A percentile compares a stretch with the other conserved stretches of the same genome.
These are phyloP conservation scores for Atethmia centrago DNA, from an alignment of 2,888 invertebrate genomes.

Conservation along the genomic window DNA sequence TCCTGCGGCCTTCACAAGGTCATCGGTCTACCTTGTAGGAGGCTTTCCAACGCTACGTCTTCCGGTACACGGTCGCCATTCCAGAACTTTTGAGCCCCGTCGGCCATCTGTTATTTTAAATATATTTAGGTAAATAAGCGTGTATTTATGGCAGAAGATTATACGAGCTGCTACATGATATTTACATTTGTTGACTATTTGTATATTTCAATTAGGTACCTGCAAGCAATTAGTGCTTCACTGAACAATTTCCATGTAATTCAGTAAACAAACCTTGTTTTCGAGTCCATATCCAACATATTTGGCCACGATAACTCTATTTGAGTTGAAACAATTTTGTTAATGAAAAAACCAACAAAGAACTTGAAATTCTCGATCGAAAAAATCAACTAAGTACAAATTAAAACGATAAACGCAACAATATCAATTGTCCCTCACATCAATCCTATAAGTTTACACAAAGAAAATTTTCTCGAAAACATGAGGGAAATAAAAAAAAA, in stretches of 20 bases:
- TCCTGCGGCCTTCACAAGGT: too few species aligned
- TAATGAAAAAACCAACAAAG: background rate
- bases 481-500: slow-evolving; percentile 58
- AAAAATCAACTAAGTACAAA: slow-evolving; percentile 5
- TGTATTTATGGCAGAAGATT: background rate
- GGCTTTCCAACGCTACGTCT: too few species aligned
- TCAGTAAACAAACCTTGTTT: slow-evolving; percentile 28
- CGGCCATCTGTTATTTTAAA: too few species aligned
- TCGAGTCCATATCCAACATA: slow-evolving; percentile 13
- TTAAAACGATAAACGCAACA: slow-evolving; percentile 34
- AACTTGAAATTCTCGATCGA: background rate
- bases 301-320: slow-evolving; percentile 12
- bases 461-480: slow-evolving; percentile 18
- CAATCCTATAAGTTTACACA: slow-evolving; percentile 48
- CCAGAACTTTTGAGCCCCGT: too few species aligned
- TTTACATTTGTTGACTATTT: slow-evolving; percentile 8
- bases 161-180: background rate
- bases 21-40: too few species aligned
- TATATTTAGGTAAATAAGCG: background rate
- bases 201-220: slow-evolving; percentile 9
- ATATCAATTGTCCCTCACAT: slow-evolving; percentile 39
- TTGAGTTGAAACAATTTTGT: slow-evolving; percentile 21
- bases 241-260: slow-evolving; percentile 6
- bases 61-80: too few species aligned
- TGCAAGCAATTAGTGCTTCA: background rate